These are phyloP conservation scores for Neomonachus schauinslandi DNA, from an alignment of 2,113 vertebrate genomes.

Conservation along the genomic window DNA sequence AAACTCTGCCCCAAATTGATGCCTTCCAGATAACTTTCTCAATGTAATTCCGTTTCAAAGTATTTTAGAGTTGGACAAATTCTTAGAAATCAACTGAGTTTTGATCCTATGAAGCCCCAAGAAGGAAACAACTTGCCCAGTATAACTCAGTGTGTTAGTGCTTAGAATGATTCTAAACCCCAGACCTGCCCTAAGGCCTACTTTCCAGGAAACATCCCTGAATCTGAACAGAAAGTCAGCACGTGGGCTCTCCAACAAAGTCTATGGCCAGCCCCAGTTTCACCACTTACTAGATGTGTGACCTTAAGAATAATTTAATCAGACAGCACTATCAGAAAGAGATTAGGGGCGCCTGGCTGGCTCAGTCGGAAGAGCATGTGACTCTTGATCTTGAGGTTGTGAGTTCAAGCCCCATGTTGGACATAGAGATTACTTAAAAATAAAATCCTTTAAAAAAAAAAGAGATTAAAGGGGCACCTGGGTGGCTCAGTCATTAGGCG, in stretches of 20 bases:
- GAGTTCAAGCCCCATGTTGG: not conserved
- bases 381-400: not conserved
- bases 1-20: not conserved
- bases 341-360: not conserved
- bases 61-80: not conserved
- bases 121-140: not conserved
- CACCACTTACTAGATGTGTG: not conserved
- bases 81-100: slow-evolving; percentile 38
- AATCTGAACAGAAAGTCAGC: not conserved
- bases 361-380: not conserved
- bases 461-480: not conserved
- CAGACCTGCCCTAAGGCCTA: not conserved
- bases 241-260: not conserved
- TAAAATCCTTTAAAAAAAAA: not conserved
- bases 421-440: not conserved
- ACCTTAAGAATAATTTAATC: not conserved
- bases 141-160: not conserved
- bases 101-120: not conserved
- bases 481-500: no score
- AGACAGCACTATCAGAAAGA: not conserved
- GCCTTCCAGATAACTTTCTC: slow-evolving; percentile 34
- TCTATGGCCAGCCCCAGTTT: not conserved
- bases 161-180: not conserved
- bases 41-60: slow-evolving; percentile 37
- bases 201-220: not conserved